Evolutionary conservation across 2,888 invertebrate species (phyloP), one percentile per base, ranked within the genome.

Genomic region (Drosophila ustulata): DNA sequence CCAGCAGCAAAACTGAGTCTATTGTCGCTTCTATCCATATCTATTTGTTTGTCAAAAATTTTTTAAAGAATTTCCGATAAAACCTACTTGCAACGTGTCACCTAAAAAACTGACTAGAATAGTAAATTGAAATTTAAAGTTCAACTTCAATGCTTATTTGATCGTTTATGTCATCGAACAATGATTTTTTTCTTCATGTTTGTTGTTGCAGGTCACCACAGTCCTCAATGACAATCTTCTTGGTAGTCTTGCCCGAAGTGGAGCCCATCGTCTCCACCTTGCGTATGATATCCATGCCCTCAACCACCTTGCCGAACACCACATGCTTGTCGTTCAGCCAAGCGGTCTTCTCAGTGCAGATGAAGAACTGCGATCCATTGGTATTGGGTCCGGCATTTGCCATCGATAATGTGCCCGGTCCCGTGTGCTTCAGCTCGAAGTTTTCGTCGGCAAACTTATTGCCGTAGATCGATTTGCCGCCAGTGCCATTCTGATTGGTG

Each of bases 311-410:
- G 97, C 97, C 74, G 97, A 98, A 86, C 98, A 99, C 93, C 98
- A 98, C 75, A 97, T 72, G 78, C 2, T 80, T 80, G 8, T 75
- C 56, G 30, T 80, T 65, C 58, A 80, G 25, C 98, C 98, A 99
- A 39, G 95, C 93, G 23, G 98, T 98, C 90, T 97, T 96, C 37
- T 95, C 96, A 66, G 97, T 97, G 69, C 98, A 98, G 78, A 99
- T 95, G 92, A 99, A 99, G 93, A 99, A 99, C 93, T 99, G 98
- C 58, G 98, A 98, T 55, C 98, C 98, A 92, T 99, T 99, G 58
- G 98, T 98, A 91, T 98, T 96, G 8, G 97, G 96, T 3, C 98
- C 98, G 87, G 98, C 97, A 90, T 98, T 98, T 26, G 98, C 98
- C 98, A 98, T 98, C 7, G 98, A 98, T 89, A 99, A 94, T 45